A percentile compares a stretch with the other conserved stretches of the same genome.
These are phyloP conservation scores for Scaptomyza hsui DNA, from an alignment of 1,140 invertebrate genomes.

Conservation along the genomic window DNA sequence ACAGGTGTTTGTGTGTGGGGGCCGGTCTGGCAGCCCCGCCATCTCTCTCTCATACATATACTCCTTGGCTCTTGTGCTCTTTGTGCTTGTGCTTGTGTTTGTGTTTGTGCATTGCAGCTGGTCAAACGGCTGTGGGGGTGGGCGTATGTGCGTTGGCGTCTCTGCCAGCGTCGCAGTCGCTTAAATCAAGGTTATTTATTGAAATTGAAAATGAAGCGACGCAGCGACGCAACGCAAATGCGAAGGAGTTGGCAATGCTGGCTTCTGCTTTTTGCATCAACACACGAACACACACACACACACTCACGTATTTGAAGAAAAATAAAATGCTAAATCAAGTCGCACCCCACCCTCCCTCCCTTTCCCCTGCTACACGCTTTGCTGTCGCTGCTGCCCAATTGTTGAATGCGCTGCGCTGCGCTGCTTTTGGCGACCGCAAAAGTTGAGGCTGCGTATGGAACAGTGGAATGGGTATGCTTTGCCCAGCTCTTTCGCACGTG, in stretches of 20 bases:
- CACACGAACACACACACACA: not conserved
- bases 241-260: conserved; percentile 5
- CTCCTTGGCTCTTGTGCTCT: conserved; percentile 8
- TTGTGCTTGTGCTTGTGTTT: conserved; percentile 16
- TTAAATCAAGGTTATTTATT: conserved; percentile 83
- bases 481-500: conserved; percentile 20
- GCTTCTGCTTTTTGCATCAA: conserved; percentile 16
- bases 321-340: conserved; percentile 41
- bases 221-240: conserved; percentile 10
- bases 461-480: conserved; percentile 6
- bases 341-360: conserved; percentile 10
- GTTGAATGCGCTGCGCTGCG: conserved; percentile 65
- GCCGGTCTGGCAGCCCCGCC: conserved; percentile 53
- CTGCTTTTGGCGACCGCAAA: conserved; percentile 29
- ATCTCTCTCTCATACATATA: conserved; percentile 24
- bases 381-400: conserved; percentile 49
- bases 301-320: not conserved
- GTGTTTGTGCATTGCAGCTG: conserved; percentile 61
- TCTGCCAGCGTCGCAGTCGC: conserved; percentile 58
- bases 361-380: not conserved
- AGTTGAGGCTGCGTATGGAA: not conserved
- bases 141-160: conserved; percentile 43
- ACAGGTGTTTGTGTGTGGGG: conserved; percentile 79
- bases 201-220: conserved; percentile 79
- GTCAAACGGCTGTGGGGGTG: conserved; percentile 64